Evolutionary conservation across 2,888 invertebrate species (phyloP), one percentile per base, ranked within the genome.

Genomic region (Trachelus troglodyta): DNA sequence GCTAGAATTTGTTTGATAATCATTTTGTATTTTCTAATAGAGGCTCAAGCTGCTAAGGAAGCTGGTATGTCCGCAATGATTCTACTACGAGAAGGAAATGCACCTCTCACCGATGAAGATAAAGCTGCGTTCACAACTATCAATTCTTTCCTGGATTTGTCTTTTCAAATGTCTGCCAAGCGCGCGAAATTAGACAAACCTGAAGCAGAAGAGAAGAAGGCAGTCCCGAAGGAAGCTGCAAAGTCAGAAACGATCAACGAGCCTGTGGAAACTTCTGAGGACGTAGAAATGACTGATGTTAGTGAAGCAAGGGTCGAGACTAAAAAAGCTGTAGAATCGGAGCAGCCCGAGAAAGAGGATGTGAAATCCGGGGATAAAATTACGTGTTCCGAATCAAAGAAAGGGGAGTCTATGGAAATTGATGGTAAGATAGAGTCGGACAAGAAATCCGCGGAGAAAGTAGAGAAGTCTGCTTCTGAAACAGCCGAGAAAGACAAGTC

Each of bases 31-130:
- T 77, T 80, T 79, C 83, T 80, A 78, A 75, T 93, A 97, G 98
- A 98, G 92, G 97, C 96, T 0, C 93, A 94, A 89, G 98, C 98
- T 75, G 98, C 98, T 0, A 93, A 93, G 73, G 91, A 93, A 56
- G 96, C 97, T 0, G 97, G 97, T 15, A 82, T 97, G 78, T 93
- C 94, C 74, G 93, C 94, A 15, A 93, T 94, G 6, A 90, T 98
- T 35, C 94, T 98, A 3, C 92, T 94, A 77, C 95, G 98, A 81
- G 96, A 96, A 81, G 98, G 97, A 76, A 98, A 98, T 91, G 94
- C 93, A 0, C 92, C 95, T 1, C 92, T 98, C 0, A 92, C 93
- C 6, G 94, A 95, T 12, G 94, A 94, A 30, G 94, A 94, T 9
- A 92, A 92, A 75, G 87, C 90, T 12, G 85, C 92, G 34, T 96